Evolutionary conservation across 2,113 vertebrate genomes (phyloP), one percentile per base, ranked within the genome.

Genomic region (Gasterosteus aculeatus): DNA sequence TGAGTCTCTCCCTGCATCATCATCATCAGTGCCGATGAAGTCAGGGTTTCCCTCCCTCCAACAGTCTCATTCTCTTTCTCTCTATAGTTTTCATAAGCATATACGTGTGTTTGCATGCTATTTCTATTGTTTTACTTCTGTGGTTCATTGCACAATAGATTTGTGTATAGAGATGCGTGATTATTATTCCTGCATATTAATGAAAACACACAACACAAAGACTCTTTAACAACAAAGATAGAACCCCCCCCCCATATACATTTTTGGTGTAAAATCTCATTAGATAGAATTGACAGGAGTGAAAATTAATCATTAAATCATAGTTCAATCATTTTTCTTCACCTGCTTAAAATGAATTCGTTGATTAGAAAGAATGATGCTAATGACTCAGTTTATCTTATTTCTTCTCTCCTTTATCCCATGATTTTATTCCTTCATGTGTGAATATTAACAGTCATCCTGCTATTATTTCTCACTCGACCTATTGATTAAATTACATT

Each of bases 401-500:
- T n/a, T 33, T 44, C 39, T n/a, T 16, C 19, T 58, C 12, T 46
- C 41, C 26, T 39, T 29, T 41, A 29, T 75, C 5, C 31, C 39
- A 64, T 70, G 46, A 15, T 19, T 54, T 2, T 4, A 39, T 46
- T 69, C 38, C 15, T 54, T 53, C 10, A 39, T n/a, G 42, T 73
- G 49, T 75, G 12, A 61, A 47, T 47, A 70, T 58, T 68, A 2
- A 49, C 6, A 19, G 26, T 31, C 22, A 60, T 33, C n/a, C 18
- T 58, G 5, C 44, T 44, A 53, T 75, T 58, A 60, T 65, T 35
- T 33, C 51, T 69, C 51, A 60, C 54, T 29, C 58, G 41, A 42
- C 66, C n/a, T 31, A 60, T n/a, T 33, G 10, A 69, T 60, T 80
- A 38, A 14, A 47, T 46, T 31, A 22, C 49, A 60, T 67, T 29